Evolutionary conservation across 2,888 invertebrate species (phyloP).

Genomic region (Drosophila leonis): DNA sequence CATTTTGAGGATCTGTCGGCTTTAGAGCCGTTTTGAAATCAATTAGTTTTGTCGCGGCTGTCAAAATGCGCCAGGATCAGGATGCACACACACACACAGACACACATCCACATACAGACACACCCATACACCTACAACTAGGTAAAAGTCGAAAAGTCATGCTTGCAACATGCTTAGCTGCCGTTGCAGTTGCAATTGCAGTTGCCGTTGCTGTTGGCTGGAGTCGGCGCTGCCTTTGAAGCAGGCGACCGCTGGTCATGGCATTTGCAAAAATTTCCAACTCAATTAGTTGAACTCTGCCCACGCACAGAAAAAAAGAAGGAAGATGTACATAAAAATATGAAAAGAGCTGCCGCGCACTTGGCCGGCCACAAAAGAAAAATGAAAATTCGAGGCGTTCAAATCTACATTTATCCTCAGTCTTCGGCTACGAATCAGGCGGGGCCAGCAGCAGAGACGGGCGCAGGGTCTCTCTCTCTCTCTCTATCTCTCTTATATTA

Average conservation of each 20-base stretch:
- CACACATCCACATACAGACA: constrained; percentile 8
- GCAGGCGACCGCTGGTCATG: constrained; percentile 52
- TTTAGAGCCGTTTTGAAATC: constrained; percentile 84
- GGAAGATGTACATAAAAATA: constrained; percentile 25
- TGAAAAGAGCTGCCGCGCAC: constrained; percentile 60
- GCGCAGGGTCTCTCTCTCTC: constrained; percentile 10
- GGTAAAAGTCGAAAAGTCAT: constrained; percentile 60
- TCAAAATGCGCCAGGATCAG: constrained; percentile 78
- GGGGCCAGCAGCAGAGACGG: constrained; percentile 33
- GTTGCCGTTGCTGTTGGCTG: constrained; percentile 11
- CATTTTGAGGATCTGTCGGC: constrained; percentile 61
- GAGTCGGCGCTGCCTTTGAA: constrained; percentile 47
- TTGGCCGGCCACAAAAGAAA: constrained; percentile 54
- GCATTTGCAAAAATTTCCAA: constrained; percentile 73
- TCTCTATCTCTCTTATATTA: constrained; percentile 16
- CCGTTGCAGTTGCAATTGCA: constrained; percentile 21
- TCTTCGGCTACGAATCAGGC: constrained; percentile 9
- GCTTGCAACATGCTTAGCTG: constrained; percentile 36
- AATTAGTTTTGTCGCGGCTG: constrained; percentile 85
- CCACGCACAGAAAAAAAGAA: constrained; percentile 40
- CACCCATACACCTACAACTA: constrained; percentile 14
- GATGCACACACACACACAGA: constrained; percentile 17
- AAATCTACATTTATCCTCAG: constrained; percentile 78
- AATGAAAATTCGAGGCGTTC: constrained; percentile 74
- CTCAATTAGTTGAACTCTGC: constrained; percentile 79